Percentiles rank a stretch among this genome's conserved stretches.
phyloP scores from a whole-genome alignment of 2,113 vertebrate species.

The Petaurus breviceps region DNA sequence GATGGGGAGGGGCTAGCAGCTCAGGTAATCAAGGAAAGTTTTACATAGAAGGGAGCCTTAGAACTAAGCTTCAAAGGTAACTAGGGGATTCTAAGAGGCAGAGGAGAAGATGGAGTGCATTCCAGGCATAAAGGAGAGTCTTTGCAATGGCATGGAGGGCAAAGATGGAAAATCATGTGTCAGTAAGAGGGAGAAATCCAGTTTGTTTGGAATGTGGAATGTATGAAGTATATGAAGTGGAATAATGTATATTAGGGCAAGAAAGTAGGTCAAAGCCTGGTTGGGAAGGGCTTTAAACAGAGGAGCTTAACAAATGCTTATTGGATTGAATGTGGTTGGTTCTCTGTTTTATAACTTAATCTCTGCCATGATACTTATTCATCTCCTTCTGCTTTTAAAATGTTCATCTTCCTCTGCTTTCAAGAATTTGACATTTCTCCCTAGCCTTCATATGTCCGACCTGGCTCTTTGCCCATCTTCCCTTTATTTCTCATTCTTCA shows the following conservation, averaged over 20 bases:
- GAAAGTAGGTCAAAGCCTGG: background rate
- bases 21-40: background rate
- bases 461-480: background rate
- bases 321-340: background rate
- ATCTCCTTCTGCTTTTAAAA: slow-evolving; percentile 30
- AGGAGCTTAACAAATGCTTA: background rate
- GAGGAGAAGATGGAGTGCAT: background rate
- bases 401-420: background rate
- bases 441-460: background rate
- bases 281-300: background rate
- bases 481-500: background rate
- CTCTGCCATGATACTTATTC: background rate
- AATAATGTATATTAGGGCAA: background rate
- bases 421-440: background rate
- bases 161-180: background rate
- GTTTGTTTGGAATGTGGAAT: background rate
- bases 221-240: background rate
- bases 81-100: background rate
- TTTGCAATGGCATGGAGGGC: background rate
- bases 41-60: background rate
- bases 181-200: background rate
- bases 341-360: slow-evolving; percentile 26
- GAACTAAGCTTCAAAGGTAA: background rate
- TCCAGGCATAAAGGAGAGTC: background rate
- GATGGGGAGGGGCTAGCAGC: background rate